Percentiles rank a stretch among this genome's conserved stretches.
phyloP scores from a whole-genome alignment of 2,797 vertebrate genomes.

The Ceryle rudis region DNA sequence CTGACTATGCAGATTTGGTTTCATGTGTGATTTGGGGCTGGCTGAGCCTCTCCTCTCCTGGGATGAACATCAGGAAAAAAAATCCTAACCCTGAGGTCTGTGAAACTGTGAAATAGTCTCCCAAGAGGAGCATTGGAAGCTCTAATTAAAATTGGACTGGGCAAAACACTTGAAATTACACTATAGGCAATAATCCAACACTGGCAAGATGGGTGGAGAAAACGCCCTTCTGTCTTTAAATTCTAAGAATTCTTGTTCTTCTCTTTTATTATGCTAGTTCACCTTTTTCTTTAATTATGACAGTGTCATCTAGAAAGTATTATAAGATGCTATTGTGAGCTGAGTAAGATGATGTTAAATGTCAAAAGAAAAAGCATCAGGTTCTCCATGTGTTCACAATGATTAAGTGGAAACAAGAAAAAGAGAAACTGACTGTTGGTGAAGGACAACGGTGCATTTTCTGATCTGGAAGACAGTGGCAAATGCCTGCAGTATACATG shows the following conservation, averaged over 20 bases:
- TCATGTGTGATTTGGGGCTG: conserved; percentile 26
- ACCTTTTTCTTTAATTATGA: conserved; percentile 67
- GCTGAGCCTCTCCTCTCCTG: conserved; percentile 25
- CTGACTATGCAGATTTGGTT: conserved; percentile 49
- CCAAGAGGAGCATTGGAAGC: conserved; percentile 46
- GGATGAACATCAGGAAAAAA: conserved; percentile 31
- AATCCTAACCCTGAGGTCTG: conserved; percentile 50
- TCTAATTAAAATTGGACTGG: conserved; percentile 69
- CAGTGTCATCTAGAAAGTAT: conserved; percentile 58
- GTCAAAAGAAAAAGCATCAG: conserved; percentile 72
- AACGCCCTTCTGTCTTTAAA: conserved; percentile 42
- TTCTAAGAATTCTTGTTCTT: conserved; percentile 46
- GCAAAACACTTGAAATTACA: conserved; percentile 62
- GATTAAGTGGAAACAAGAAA: conserved; percentile 50
- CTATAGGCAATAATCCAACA: conserved; percentile 51
- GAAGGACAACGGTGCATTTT: neutral
- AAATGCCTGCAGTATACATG: neutral
- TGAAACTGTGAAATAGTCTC: conserved; percentile 57
- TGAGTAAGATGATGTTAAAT: conserved; percentile 62
- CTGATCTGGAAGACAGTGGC: conserved; percentile 1
- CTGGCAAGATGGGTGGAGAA: conserved; percentile 30
- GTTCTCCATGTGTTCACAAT: conserved; percentile 50
- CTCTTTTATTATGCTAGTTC: conserved; percentile 63
- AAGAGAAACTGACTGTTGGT: neutral
- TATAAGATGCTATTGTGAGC: conserved; percentile 51